Conservation (phyloP, 2,113 vertebrate species). For the Syngnathus scovelli region DNA sequence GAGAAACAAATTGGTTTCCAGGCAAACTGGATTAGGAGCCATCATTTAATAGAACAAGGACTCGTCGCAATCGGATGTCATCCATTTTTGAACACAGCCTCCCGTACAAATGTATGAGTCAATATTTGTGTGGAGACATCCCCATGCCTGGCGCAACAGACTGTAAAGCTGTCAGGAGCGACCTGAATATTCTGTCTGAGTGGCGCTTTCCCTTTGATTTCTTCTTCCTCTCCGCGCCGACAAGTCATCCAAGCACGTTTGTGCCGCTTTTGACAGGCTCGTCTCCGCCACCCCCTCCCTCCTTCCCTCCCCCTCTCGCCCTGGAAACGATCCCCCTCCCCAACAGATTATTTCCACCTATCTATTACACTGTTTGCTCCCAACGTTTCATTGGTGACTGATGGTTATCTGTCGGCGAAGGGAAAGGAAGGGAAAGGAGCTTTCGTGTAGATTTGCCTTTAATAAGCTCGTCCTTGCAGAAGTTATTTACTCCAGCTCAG, state of each 20-base stretch:
- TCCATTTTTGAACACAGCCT: constrained; percentile 55
- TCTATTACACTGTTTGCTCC: constrained; percentile 1
- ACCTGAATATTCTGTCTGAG: constrained; percentile 71
- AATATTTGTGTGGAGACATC: constrained; percentile 74
- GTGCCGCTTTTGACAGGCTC: constrained; percentile 51
- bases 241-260: constrained; percentile 58
- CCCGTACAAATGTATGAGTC: constrained; percentile 38
- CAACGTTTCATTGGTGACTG: constrained; percentile 1
- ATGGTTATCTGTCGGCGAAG: neutral
- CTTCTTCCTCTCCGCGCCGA: constrained; percentile 46
- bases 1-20: constrained; percentile 68
- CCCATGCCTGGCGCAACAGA: constrained; percentile 44
- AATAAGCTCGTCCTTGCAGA: too few species aligned
- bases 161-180: constrained; percentile 71
- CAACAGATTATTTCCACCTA: neutral
- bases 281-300: constrained; percentile 34
- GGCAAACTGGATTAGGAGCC: constrained; percentile 68
- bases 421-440: too few species aligned
- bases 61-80: constrained; percentile 57
- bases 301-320: constrained; percentile 5
- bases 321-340: constrained; percentile 7
- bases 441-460: too few species aligned
- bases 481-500: neutral
- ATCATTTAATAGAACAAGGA: constrained; percentile 37
- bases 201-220: constrained; percentile 61